phyloP scores from a whole-genome alignment of 2,113 vertebrate species.

The Psittacara wagleri region DNA sequence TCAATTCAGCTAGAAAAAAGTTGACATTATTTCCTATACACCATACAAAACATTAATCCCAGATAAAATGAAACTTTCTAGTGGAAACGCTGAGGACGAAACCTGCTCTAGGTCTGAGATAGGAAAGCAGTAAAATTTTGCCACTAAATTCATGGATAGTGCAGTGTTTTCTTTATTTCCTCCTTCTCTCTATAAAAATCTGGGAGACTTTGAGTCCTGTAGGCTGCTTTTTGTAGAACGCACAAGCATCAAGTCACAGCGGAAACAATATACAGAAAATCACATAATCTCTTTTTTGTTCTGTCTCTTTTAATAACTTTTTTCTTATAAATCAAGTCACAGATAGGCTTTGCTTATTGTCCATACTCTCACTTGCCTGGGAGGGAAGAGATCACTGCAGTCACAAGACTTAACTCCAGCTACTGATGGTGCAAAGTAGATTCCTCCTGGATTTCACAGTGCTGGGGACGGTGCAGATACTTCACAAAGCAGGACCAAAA shows the following conservation, averaged over 20 bases:
- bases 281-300: background rate
- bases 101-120: background rate
- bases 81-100: background rate
- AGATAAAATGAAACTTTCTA: background rate
- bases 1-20: background rate
- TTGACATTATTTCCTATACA: background rate
- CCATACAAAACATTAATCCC: background rate
- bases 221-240: background rate
- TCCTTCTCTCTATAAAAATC: background rate
- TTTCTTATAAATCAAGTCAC: background rate
- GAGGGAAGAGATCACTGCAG: background rate
- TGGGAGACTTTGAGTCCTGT: background rate
- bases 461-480: fast-evolving
- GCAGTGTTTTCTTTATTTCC: background rate
- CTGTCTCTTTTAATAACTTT: background rate
- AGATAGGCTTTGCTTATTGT: background rate
- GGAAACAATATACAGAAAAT: background rate
- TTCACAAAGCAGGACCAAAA: background rate
- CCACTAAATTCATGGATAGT: background rate
- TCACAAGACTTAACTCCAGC: background rate
- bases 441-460: fast-evolving
- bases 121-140: background rate
- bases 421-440: background rate
- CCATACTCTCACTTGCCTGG: background rate
- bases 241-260: background rate